Evolutionary conservation across 1,140 invertebrate genomes (phyloP), one percentile per base, ranked within the genome.

Genomic region (Polypedilum vanderplanki): DNA sequence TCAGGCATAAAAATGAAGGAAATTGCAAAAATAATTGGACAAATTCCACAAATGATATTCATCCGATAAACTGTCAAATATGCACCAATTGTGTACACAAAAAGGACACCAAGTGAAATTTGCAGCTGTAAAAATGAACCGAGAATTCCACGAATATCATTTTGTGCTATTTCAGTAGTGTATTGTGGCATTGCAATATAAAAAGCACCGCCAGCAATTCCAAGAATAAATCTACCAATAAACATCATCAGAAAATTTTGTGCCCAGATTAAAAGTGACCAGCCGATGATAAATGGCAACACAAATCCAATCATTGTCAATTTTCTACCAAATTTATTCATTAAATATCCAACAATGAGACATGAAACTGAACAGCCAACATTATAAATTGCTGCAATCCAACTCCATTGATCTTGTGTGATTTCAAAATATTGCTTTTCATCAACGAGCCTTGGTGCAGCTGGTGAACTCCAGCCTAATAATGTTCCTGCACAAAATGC

Each of bases 1-100:
- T 93, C 91, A 0, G 91, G 91, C 83, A 91, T 87, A 73, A 89
- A 87, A 8, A 87, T 78, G 81, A 91, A 88, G 0, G 85, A 77
- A 0, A 81, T 75, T 7, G 85, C 83, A 76, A 90, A 88, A 5
- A 91, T 76, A 0, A 90, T 20, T 0, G 90, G 88, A 4, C 90
- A 77, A 1, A 86, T 75, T 0, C 85, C 85, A 24, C 88, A 89
- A 67, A 88, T 78, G 0, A 89, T 78, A 0, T 90, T 89, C 40
- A 90, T 79, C 22, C 78, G 76, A 20, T 20, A 83, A 80, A 88
- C 86, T 67, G 79, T 78, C 7, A 83, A 78, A 77, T 57, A 80
- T 84, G 84, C 81, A 8, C 84, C 84, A 74, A 90, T 77, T 7
- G 85, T 77, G 78, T 91, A 92, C 0, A 87, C 85, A 3, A 87